A percentile compares a stretch with the other conserved stretches of the same genome.
These are phyloP conservation scores for Oryzaephilus surinamensis DNA, from an alignment of 1,140 invertebrate species.

Conservation along the genomic window DNA sequence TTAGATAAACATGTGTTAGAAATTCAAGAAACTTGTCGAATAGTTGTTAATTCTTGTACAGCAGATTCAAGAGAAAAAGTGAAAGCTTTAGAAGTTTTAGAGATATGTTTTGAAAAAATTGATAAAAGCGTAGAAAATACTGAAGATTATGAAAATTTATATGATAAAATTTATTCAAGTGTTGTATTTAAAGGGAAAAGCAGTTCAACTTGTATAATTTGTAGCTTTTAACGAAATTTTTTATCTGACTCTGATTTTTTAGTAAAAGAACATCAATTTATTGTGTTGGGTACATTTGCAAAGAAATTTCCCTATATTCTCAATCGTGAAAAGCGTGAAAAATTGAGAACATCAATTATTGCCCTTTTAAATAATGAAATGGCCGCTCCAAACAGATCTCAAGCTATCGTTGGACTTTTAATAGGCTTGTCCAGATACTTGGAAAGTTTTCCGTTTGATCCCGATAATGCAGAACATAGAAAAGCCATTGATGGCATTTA, in stretches of 20 bases:
- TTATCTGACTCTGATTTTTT: constrained; percentile 11
- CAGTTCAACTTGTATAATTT: constrained; percentile 12
- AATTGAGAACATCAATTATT: constrained; percentile 12
- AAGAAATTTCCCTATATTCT: constrained; percentile 19
- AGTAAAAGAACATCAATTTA: constrained; percentile 22
- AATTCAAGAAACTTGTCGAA: constrained; percentile 10
- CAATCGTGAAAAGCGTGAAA: constrained; percentile 6
- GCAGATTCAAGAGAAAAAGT: constrained; percentile 18
- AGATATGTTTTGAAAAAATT: constrained; percentile 18
- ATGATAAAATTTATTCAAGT: constrained; percentile 9
- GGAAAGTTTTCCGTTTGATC: constrained; percentile 15
- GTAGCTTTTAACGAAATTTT: neutral
- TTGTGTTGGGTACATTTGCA: constrained; percentile 16
- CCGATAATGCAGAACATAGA: constrained; percentile 5
- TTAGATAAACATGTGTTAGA: constrained; percentile 14
- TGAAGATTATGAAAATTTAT: constrained; percentile 12
- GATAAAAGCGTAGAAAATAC: constrained; percentile 10
- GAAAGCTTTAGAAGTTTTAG: constrained; percentile 18
- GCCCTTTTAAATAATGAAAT: constrained; percentile 16
- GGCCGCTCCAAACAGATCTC: constrained; percentile 5
- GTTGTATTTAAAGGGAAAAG: constrained; percentile 10
- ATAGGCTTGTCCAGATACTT: constrained; percentile 17
- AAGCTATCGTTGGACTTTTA: constrained; percentile 16
- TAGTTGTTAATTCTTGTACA: constrained; percentile 5
- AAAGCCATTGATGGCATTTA: constrained; percentile 17